A percentile compares a stretch with the other conserved stretches of the same genome.
phyloP scores from a whole-genome alignment of 2,113 vertebrate species.

The Brienomyrus brachyistius region DNA sequence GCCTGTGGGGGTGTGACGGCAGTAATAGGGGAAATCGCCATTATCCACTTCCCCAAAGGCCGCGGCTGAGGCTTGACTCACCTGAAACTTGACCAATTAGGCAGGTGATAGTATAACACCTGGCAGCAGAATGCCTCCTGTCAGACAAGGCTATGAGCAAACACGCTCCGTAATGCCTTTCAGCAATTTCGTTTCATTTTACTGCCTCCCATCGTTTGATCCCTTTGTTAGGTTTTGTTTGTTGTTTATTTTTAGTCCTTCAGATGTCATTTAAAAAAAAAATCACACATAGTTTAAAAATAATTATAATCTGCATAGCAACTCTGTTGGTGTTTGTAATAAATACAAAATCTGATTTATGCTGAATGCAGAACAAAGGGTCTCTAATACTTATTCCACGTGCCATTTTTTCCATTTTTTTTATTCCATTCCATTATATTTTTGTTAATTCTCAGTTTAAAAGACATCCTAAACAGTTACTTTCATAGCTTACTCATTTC shows the following conservation, averaged over 20 bases:
- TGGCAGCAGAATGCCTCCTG: background rate
- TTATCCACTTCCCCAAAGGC: background rate
- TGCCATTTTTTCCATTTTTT: background rate
- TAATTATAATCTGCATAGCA: background rate
- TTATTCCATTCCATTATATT: background rate
- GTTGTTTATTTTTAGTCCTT: background rate
- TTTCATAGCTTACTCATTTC: background rate
- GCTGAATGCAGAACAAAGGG: background rate
- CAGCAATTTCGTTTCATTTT: background rate
- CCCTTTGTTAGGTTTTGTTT: background rate
- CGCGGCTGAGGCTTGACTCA: background rate
- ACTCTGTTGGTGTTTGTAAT: background rate
- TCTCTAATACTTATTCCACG: background rate
- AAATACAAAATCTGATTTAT: background rate
- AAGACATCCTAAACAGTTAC: background rate
- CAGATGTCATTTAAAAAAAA: background rate
- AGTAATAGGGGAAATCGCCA: background rate
- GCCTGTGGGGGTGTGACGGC: background rate
- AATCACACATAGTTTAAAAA: background rate
- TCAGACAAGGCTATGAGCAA: background rate
- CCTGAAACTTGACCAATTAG: constrained; percentile 10
- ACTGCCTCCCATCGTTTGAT: background rate
- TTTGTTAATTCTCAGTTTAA: background rate
- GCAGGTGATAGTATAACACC: background rate
- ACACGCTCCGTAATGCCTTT: background rate